Evolutionary conservation across 2,888 invertebrate species (phyloP), one percentile per base, ranked within the genome.

Genomic region (Brachyptera putata): DNA sequence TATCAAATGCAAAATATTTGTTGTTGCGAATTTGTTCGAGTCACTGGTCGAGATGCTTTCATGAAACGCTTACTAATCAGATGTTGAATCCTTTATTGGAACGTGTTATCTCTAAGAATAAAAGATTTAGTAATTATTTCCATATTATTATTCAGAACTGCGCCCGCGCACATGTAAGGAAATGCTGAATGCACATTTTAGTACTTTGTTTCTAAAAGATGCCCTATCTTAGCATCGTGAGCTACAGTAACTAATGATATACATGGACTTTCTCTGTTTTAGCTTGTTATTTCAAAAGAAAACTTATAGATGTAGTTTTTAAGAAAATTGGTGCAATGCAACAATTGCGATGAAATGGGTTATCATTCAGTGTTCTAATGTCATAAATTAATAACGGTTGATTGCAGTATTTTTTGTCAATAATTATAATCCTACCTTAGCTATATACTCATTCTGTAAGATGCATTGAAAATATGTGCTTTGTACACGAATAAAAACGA

Each of bases 401-500:
- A 36, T 34, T 48, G 58, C 56, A 53, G 39, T 55, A 60, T 57
- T 43, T 50, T 53, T 63, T 61, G 53, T 58, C 59, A 60, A 63
- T 61, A 60, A 60, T 57, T 50, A 61, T 61, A 59, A 59, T 65
- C 61, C 63, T 57, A 60, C 63, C 61, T 55, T 61, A 60, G 60
- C 46, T 48, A 53, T n/a, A n/a, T 39, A 53, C 53, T 53, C 53
- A 34, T 60, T 56, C 53, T 57, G 58, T 64, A 53, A 64, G 61
- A 56, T 65, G 64, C 63, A 64, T 60, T 62, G 55, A 64, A 60
- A 65, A 30, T 26, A 53, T 64, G 65, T 64, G 65, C 65, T 65
- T 65, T 65, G 65, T 65, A 65, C 65, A 65, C 64, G 61, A 63
- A 63, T 48, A 58, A 62, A 65, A 65, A 60, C 49, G 58, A 57